Evolutionary conservation across 1,140 invertebrate genomes (phyloP).

Genomic region (Coptotermes formosanus): DNA sequence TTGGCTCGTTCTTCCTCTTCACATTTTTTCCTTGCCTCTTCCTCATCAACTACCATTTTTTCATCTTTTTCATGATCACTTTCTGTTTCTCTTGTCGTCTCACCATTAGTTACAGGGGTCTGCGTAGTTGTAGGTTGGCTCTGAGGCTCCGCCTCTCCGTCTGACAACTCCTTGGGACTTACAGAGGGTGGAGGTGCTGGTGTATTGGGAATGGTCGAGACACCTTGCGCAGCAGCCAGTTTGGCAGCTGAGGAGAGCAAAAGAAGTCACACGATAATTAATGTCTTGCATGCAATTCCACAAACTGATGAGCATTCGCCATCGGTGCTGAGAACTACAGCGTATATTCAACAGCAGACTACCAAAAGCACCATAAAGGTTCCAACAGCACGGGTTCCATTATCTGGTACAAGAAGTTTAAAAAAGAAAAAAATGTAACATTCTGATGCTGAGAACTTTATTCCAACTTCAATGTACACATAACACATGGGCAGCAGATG

Average conservation of each 20-base stretch:
- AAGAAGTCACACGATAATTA: slow-evolving; percentile 26
- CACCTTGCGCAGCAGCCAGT: slow-evolving; percentile 63
- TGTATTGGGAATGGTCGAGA: slow-evolving; percentile 50
- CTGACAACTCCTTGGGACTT: slow-evolving; percentile 26
- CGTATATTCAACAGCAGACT: no score
- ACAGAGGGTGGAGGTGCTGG: slow-evolving; percentile 42
- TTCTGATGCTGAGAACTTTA: no score
- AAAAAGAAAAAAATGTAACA: no score
- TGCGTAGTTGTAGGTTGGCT: slow-evolving; percentile 33
- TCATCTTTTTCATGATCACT: slow-evolving; percentile 37
- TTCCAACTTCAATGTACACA: no score
- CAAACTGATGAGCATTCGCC: background rate
- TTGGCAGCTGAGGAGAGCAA: slow-evolving; percentile 55
- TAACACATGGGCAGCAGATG: no score
- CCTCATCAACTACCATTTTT: slow-evolving; percentile 29
- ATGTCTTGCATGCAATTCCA: background rate
- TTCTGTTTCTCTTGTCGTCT: slow-evolving; percentile 36
- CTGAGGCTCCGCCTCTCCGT: slow-evolving; percentile 40
- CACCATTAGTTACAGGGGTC: slow-evolving; percentile 37
- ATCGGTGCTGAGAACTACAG: no score
- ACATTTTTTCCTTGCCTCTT: slow-evolving; percentile 42
- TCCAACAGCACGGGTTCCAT: no score
- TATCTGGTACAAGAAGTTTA: no score
- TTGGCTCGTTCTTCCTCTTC: slow-evolving; percentile 48
- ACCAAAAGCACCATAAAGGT: no score